Percentiles rank a stretch among this genome's conserved stretches.
These are phyloP conservation scores for Gallinago nigripennis DNA, from an alignment of 2,797 vertebrate species.

Conservation along the genomic window DNA sequence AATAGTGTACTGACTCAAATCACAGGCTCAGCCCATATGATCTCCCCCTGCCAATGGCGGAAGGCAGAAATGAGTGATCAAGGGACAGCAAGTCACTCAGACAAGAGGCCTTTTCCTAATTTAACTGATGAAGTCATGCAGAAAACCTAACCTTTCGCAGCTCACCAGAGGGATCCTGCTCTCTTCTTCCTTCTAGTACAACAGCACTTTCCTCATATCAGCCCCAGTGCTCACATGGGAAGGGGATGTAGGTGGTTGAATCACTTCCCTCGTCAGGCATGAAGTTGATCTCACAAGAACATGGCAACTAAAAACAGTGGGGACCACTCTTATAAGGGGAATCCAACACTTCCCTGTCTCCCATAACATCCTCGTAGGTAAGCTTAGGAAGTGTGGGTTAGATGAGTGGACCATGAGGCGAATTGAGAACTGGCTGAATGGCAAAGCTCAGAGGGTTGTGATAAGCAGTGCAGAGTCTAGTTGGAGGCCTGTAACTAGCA, in stretches of 20 bases:
- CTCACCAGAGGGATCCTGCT: neutral
- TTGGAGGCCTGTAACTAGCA: neutral
- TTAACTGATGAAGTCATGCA: neutral
- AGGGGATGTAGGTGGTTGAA: neutral
- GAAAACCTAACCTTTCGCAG: neutral
- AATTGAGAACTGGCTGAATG: neutral
- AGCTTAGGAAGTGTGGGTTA: neutral
- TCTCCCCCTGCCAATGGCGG: rapidly evolving
- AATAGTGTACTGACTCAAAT: neutral
- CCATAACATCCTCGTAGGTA: neutral
- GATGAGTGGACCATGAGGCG: neutral
- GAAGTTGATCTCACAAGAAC: neutral
- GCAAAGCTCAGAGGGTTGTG: no score
- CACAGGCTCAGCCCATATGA: rapidly evolving
- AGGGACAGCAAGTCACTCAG: neutral
- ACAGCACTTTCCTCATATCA: neutral
- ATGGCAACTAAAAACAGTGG: neutral
- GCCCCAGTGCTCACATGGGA: rapidly evolving
- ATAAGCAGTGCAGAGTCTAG: neutral
- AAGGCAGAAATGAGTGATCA: neutral
- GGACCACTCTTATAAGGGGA: neutral
- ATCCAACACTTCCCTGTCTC: neutral
- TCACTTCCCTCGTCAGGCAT: neutral
- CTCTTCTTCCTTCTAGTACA: neutral
- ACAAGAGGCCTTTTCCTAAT: neutral